Percentiles rank a stretch among this genome's conserved stretches.
These are phyloP conservation scores for Sialia sialis DNA, from an alignment of 2,113 vertebrate species.

Conservation along the genomic window DNA sequence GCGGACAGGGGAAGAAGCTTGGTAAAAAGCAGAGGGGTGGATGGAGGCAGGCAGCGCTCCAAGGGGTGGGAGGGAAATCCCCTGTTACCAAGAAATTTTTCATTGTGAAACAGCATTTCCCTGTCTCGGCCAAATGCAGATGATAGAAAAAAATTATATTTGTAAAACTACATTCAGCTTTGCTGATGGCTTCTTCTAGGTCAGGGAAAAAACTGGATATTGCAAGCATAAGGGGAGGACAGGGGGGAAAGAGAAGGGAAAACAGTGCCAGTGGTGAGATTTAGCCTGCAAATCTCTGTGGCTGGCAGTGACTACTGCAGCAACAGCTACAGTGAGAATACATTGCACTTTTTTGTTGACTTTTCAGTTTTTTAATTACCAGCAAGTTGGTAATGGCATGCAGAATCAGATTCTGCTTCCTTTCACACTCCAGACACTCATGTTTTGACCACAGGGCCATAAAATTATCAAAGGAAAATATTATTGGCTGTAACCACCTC, in stretches of 20 bases:
- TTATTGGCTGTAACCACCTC: conserved; percentile 59
- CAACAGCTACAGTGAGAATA: conserved; percentile 10
- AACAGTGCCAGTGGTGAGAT: background rate
- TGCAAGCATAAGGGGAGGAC: background rate
- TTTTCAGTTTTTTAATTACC: conserved; percentile 60
- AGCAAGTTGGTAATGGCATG: conserved; percentile 50
- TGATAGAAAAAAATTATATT: background rate
- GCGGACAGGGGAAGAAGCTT: rapidly evolving
- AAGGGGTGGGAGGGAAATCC: background rate
- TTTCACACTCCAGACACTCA: conserved; percentile 58
- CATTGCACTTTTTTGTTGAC: conserved; percentile 52
- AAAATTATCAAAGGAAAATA: conserved; percentile 66
- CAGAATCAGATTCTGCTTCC: conserved; percentile 59
- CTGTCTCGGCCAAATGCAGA: background rate
- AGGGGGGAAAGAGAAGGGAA: background rate
- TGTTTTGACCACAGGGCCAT: conserved; percentile 54
- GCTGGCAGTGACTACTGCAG: background rate
- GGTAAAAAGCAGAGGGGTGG: background rate
- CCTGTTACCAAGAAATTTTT: rapidly evolving
- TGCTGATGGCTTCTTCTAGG: background rate
- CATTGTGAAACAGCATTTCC: background rate
- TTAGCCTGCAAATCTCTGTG: background rate
- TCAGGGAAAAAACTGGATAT: background rate
- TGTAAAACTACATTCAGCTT: background rate
- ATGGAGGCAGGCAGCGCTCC: rapidly evolving